These are phyloP conservation scores for Poeciliopsis prolifica DNA, from an alignment of 2,113 vertebrate genomes.

Conservation along the genomic window DNA sequence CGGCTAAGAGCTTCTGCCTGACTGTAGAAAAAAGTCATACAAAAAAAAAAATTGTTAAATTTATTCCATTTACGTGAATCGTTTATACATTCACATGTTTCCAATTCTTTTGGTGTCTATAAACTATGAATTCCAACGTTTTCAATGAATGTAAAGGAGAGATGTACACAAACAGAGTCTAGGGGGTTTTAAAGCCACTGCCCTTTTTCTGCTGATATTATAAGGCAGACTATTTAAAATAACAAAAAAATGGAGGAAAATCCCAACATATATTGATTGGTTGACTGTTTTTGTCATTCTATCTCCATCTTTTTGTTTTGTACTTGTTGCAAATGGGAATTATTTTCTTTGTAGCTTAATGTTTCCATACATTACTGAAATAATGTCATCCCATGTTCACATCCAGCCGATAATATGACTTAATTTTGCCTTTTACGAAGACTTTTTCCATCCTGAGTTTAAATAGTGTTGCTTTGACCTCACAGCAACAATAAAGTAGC, in stretches of 20 bases:
- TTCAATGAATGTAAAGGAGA: background rate
- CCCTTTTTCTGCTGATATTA: too few species aligned
- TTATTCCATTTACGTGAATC: too few species aligned
- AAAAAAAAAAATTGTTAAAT: too few species aligned
- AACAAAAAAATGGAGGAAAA: too few species aligned
- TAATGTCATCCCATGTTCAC: background rate
- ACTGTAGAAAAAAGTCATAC: too few species aligned
- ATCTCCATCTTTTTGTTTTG: too few species aligned
- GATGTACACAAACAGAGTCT: too few species aligned
- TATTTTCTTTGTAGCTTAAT: background rate
- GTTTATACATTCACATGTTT: background rate
- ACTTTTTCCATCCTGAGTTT: background rate
- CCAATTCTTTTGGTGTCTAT: too few species aligned
- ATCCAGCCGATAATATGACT: background rate
- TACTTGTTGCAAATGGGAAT: background rate
- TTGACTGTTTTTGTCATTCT: too few species aligned
- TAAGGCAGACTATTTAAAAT: too few species aligned
- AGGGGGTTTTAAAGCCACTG: too few species aligned
- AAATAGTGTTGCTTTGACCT: background rate
- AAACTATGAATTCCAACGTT: background rate
- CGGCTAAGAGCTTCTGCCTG: background rate
- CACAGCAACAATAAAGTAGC: background rate
- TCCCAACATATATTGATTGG: too few species aligned
- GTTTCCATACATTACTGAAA: background rate
- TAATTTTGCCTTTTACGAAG: background rate